Conservation (phyloP, 2,888 invertebrate species). For the Portevinia maculata region DNA sequence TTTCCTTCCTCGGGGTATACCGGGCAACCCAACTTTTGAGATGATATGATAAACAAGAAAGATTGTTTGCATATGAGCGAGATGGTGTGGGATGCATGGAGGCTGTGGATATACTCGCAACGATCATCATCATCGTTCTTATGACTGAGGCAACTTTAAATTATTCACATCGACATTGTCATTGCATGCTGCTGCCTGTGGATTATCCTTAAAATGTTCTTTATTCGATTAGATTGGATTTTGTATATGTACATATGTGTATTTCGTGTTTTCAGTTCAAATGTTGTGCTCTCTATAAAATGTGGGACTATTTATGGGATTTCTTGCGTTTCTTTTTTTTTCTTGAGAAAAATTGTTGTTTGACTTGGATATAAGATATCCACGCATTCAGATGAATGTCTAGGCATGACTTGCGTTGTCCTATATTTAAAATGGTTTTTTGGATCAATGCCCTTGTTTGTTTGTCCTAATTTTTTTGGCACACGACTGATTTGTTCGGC, state of each 20-base stretch:
- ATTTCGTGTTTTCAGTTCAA: conserved; percentile 25
- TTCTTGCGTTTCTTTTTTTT: conserved; percentile 15
- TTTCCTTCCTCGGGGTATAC: conserved; percentile 8
- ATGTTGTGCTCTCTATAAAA: conserved; percentile 12
- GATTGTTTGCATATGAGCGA: conserved; percentile 54
- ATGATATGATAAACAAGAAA: conserved; percentile 65
- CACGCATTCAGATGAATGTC: conserved; percentile 1
- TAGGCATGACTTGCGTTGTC: conserved; percentile 1
- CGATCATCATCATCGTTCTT: conserved; percentile 35
- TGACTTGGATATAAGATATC: conserved; percentile 30
- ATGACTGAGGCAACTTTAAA: conserved; percentile 57
- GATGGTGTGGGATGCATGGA: conserved; percentile 1
- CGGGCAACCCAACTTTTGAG: conserved; percentile 24
- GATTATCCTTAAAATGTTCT: conserved; percentile 60
- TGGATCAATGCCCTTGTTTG: conserved; percentile 32
- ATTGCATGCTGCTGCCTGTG: conserved; percentile 48
- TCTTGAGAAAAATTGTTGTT: conserved; percentile 30
- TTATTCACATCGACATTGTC: conserved; percentile 63
- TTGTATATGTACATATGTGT: conserved; percentile 9
- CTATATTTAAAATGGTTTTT: conserved; percentile 14
- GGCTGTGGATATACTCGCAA: conserved; percentile 40
- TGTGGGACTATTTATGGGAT: conserved; percentile 55
- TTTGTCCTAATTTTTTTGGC: conserved; percentile 19
- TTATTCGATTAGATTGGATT: conserved; percentile 71
- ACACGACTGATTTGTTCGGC: conserved; percentile 27